Percentiles rank a stretch among this genome's conserved stretches.
These are phyloP conservation scores for Cottus gobio DNA, from an alignment of 2,113 vertebrate genomes.

Conservation along the genomic window DNA sequence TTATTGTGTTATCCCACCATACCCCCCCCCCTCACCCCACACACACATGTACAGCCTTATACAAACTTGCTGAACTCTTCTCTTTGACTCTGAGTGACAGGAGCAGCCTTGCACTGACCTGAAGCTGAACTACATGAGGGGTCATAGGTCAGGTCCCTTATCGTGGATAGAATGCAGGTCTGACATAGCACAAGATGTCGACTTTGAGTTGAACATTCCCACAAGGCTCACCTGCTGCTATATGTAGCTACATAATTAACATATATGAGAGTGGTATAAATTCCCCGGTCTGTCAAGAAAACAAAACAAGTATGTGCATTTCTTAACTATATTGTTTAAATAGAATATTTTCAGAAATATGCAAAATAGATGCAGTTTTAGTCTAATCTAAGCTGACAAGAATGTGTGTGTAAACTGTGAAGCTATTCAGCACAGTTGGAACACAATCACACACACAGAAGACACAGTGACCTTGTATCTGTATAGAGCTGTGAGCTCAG, in stretches of 20 bases:
- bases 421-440: constrained; percentile 27
- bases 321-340: not conserved
- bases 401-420: constrained; percentile 15
- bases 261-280: not conserved
- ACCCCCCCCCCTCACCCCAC: constrained; percentile 29
- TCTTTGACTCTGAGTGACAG: constrained; percentile 65
- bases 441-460: constrained; percentile 6
- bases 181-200: constrained; percentile 41
- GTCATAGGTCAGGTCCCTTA: constrained; percentile 69
- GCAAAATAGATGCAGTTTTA: not conserved
- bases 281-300: not conserved
- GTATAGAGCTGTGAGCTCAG: constrained; percentile 61
- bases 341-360: not conserved
- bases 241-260: not conserved
- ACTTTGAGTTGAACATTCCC: not conserved
- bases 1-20: constrained; percentile 9
- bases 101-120: constrained; percentile 74
- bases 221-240: not conserved
- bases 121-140: constrained; percentile 65
- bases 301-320: not conserved
- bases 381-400: not conserved
- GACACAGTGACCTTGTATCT: constrained; percentile 56
- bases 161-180: constrained; percentile 71
- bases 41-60: not conserved
- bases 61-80: constrained; percentile 40